Percentiles rank a stretch among this genome's conserved stretches.
These are phyloP conservation scores for Eupelmus urozonus DNA, from an alignment of 2,888 invertebrate species.

Conservation along the genomic window DNA sequence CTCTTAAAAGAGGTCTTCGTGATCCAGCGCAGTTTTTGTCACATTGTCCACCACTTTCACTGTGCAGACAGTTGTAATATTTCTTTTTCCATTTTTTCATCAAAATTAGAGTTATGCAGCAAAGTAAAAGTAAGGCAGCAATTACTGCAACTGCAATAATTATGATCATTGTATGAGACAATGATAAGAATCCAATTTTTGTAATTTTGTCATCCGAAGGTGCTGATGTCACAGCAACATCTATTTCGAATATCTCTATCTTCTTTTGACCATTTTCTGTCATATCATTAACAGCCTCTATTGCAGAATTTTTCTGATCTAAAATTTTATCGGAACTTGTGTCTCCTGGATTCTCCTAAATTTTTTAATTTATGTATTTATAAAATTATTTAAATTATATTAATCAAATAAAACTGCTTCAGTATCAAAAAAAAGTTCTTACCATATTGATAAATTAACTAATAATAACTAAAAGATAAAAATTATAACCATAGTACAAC, in stretches of 20 bases:
- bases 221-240: slow-evolving; percentile 1
- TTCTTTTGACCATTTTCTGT: background rate
- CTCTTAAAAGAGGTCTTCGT: slow-evolving; percentile 53
- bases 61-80: slow-evolving; percentile 56
- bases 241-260: slow-evolving; percentile 41
- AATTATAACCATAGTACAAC: slow-evolving; percentile 1
- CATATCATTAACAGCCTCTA: background rate
- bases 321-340: slow-evolving; percentile 23
- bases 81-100: slow-evolving; percentile 55
- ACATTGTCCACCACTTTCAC: slow-evolving; percentile 28
- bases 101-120: slow-evolving; percentile 45
- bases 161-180: slow-evolving; percentile 30
- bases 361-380: background rate
- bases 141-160: slow-evolving; percentile 35
- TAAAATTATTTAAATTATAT: background rate
- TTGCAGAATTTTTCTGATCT: slow-evolving; percentile 5
- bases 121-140: slow-evolving; percentile 47
- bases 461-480: background rate
- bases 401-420: background rate
- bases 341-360: slow-evolving; percentile 3
- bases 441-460: slow-evolving; percentile 25
- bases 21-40: slow-evolving; percentile 42
- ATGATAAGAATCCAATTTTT: background rate
- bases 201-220: background rate
- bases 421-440: slow-evolving; percentile 5